A percentile compares a stretch with the other conserved stretches of the same genome.
These are phyloP conservation scores for Crypturellus undulatus DNA, from an alignment of 2,113 vertebrate species.

Conservation along the genomic window DNA sequence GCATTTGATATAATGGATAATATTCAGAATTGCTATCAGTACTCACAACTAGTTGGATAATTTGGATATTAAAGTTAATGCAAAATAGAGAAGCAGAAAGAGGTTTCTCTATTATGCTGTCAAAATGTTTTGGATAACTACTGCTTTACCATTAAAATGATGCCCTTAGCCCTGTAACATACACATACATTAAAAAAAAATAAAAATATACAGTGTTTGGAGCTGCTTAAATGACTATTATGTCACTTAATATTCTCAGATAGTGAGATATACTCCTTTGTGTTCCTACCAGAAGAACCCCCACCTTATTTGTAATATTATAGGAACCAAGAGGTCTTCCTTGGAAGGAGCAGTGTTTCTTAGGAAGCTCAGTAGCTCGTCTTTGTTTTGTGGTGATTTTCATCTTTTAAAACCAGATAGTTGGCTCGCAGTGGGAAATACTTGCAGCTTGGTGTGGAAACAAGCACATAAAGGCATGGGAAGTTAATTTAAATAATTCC, in stretches of 20 bases:
- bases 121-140: not conserved
- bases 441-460: not conserved
- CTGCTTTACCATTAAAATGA: not conserved
- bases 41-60: not conserved
- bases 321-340: not conserved
- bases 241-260: not conserved
- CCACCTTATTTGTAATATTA: not conserved
- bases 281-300: not conserved
- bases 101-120: accelerated
- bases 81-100: not conserved
- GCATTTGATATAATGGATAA: not conserved
- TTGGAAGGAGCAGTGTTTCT: not conserved
- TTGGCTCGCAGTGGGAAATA: slow-evolving; percentile 6
- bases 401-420: not conserved
- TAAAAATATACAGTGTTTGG: not conserved
- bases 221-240: not conserved
- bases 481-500: not conserved
- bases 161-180: not conserved
- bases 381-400: not conserved
- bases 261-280: not conserved
- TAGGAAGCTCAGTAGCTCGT: not conserved
- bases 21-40: not conserved
- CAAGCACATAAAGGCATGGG: not conserved
- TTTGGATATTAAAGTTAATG: not conserved
- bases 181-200: not conserved